Conservation (phyloP, 2,113 vertebrate species). For the Sula dactylatra region DNA sequence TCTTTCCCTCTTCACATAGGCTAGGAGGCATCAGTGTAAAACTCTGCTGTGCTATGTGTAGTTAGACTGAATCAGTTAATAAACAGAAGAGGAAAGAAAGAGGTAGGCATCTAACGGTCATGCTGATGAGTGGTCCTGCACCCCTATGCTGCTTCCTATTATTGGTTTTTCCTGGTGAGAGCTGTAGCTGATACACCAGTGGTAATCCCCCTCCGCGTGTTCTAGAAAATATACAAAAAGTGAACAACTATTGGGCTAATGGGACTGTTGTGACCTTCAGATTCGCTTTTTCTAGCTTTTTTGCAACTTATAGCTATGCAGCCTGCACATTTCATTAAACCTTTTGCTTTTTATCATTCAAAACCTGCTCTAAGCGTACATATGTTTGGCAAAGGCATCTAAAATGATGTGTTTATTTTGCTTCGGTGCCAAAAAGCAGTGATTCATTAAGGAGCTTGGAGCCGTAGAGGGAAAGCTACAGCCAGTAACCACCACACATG, state of each 20-base stretch:
- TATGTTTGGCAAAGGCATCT: not conserved
- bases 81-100: not conserved
- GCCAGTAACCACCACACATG: conserved; percentile 13
- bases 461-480: not conserved
- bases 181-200: not conserved
- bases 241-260: not conserved
- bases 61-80: not conserved
- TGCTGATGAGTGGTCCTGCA: not conserved
- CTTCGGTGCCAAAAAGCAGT: conserved; percentile 11
- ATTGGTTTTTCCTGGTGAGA: not conserved
- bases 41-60: not conserved
- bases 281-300: not conserved
- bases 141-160: not conserved
- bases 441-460: conserved; percentile 58
- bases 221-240: not conserved
- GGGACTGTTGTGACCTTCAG: not conserved
- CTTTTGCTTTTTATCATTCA: not conserved
- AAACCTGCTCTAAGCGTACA: not conserved
- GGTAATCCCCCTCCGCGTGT: not conserved
- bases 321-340: conserved; percentile 16
- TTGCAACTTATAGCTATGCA: not conserved
- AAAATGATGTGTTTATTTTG: conserved; percentile 56
- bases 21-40: not conserved
- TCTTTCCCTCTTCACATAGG: not conserved
- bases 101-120: not conserved